Base-by-base conservation (phyloP, 2,888 invertebrate genomes). In the Ennomos quercinarius region DNA sequence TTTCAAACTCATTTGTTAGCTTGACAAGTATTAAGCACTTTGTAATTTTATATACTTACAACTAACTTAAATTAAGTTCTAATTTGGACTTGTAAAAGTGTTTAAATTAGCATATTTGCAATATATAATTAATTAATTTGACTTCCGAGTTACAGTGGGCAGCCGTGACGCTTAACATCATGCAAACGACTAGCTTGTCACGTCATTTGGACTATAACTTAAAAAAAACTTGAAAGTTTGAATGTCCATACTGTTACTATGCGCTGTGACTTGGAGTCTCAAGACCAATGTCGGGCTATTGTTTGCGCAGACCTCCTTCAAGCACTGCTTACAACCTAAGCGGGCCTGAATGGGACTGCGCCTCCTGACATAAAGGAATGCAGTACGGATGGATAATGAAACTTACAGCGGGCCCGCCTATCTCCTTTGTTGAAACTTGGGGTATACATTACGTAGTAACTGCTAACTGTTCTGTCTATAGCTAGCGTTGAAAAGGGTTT, bases 351-450 rank as follows among this genome's bases (percentile, higher is more conserved):
- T 58, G 48, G 57, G 35, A 8, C 51, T 43, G 51, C 37, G 51
- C 27, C 57, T 52, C 42, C 37, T 46, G 51, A 37, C 44, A 53
- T 58, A 58, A 49, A 53, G 48, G 48, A 58, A 53, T 58, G 58
- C 52, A 53, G 40, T 41, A 11, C 39, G 27, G 10, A 37, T 39
- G n/a, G 36, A 50, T 58, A 58, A 49, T 49, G 53, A 58, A 58
- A 58, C 53, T 49, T 3, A 13, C 12, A 53, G 13, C 27, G 27
- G 39, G 17, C 13, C 8, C 34, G 38, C 45, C 40, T 51, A 27
- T 38, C 38, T 44, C 42, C 38, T 52, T 52, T 51, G 36, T 41
- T 6, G 38, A 9, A 12, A 41, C n/a, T 52, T 58, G 44, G 40
- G 47, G 37, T 36, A 35, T 11, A 34, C 27, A 6, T 27, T 27